Evolutionary conservation across 1,140 invertebrate species (phyloP), one percentile per base, ranked within the genome.

Genomic region (Apis cerana): DNA sequence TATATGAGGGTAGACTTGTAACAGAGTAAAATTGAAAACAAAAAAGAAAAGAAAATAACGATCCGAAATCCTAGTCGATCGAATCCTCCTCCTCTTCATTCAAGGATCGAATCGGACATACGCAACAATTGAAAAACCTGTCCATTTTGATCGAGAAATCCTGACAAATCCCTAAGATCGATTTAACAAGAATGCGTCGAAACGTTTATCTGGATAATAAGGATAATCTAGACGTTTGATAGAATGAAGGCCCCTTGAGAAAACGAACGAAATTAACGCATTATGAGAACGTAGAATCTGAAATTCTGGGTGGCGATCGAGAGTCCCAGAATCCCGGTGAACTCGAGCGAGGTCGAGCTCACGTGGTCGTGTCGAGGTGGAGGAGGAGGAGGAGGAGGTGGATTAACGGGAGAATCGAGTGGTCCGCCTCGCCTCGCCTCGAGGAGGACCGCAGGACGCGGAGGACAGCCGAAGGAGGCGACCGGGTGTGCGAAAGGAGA

Each of bases 371-470:
- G 62, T 68, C 62, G 56, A 54, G 80, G 23, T 56, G 50, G 43
- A 48, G 75, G 33, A 56, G 65, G 69, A 65, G 56, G 48, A n/a
- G 77, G 54, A 62, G 43, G 62, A 65, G 75, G 68, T 67, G 80
- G 79, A 86, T 88, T 88, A 88, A 88, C 85, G 85, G 82, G 82
- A 86, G 85, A 88, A 82, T 85, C 79, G 72, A 78, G 81, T 76
- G 80, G 48, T 75, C 27, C 72, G 54, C 48, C 78, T 88, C 72
- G 54, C 48, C 78, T 88, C 72, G 67, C 72, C 81, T 87, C 72
- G 56, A 75, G 68, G 75, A 89, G 88, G 88, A 88, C 84, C 87
- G 50, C 78, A 86, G 88, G 71, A 88, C 71, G 33, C 33, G 72
- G 77, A 70, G 85, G 83, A 88, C 74, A 70, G 72, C 4, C 67